Evolutionary conservation across 2,888 invertebrate genomes (phyloP), one percentile per base, ranked within the genome.

Genomic region (Campopleginae sp.): DNA sequence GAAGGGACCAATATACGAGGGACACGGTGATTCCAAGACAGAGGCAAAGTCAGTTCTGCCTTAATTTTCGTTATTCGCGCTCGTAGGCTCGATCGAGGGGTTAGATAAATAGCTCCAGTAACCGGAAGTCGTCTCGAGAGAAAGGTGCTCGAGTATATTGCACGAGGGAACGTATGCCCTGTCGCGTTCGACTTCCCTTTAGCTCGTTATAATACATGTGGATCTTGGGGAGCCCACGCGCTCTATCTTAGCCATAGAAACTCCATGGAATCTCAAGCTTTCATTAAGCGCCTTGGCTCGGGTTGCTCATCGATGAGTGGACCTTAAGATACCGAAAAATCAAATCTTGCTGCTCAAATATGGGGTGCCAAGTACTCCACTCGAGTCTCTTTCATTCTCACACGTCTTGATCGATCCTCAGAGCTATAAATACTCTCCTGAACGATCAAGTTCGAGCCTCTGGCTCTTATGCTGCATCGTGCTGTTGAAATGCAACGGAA

Each of bases 31-130:
- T 61, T 61, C 31, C 38, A 44, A n/a, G 31, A 27, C 14, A 12
- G 46, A 58, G 4, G 17, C 1, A 74, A 71, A 77, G 72, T 54
- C 27, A 66, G 46, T n/a, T 72, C 54, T 38, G 23, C 23, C 61
- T 84, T 75, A 63, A 61, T 82, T 79, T 79, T 65, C 79, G n/a
- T 79, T 76, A 79, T 82, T 79, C 74, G 75, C 27, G 75, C 27
- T 38, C 48, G 46, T 23, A n/a, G 33, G 44, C 66, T 51, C 71
- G 82, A 85, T 85, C 65, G 82, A 76, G 82, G 75, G 65, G 48
- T 71, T 65, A 12, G 65, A 82, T 79, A 75, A 85, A 75, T 46
- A 79, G 58, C 38, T 70, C 46, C 19, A 33, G 46, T 65, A 74
- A 74, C 23, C 68, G 77, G 68, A 71, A 66, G 70, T 54, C 74